Percentiles rank a stretch among this genome's conserved stretches.
Evolutionary conservation across 2,797 vertebrate genomes (phyloP).

Genomic region (Hippocampus kuda): DNA sequence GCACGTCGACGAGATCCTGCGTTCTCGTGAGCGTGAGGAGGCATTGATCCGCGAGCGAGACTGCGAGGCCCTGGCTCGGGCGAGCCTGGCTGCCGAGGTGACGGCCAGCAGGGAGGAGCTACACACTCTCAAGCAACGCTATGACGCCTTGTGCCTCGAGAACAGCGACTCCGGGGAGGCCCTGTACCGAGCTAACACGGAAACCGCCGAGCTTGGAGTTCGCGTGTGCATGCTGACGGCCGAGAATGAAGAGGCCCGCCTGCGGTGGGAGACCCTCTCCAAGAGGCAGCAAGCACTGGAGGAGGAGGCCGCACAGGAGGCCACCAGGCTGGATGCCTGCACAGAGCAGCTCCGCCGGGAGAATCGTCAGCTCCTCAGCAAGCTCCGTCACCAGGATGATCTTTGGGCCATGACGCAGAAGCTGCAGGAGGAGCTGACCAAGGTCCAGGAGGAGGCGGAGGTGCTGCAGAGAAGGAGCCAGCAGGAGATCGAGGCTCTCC

Average conservation of each 20-base stretch:
- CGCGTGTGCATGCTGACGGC: constrained; percentile 78
- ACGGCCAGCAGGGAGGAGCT: constrained; percentile 66
- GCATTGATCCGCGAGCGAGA: constrained; percentile 58
- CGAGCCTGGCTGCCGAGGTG: constrained; percentile 59
- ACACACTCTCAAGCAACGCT: constrained; percentile 54
- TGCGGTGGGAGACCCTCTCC: constrained; percentile 59
- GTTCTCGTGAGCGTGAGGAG: constrained; percentile 69
- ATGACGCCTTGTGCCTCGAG: constrained; percentile 65
- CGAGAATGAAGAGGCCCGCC: constrained; percentile 70
- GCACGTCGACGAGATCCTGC: constrained; percentile 75
- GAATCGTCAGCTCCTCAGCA: constrained; percentile 65
- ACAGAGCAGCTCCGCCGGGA: constrained; percentile 63
- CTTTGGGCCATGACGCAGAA: constrained; percentile 16
- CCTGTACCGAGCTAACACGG: constrained; percentile 78
- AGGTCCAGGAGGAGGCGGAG: constrained; percentile 58
- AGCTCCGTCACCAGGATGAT: constrained; percentile 55
- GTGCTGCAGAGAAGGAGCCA: constrained; percentile 55
- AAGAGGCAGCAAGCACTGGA: constrained; percentile 60
- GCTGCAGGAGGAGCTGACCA: constrained; percentile 38
- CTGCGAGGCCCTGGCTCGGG: constrained; percentile 49
- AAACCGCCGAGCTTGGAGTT: constrained; percentile 80
- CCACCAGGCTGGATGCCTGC: constrained; percentile 54
- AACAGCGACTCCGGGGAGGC: constrained; percentile 74
- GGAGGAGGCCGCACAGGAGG: constrained; percentile 56
- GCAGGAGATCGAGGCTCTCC: constrained; percentile 71